Conservation (phyloP, 2,113 vertebrate genomes). For the Peromyscus maniculatus region DNA sequence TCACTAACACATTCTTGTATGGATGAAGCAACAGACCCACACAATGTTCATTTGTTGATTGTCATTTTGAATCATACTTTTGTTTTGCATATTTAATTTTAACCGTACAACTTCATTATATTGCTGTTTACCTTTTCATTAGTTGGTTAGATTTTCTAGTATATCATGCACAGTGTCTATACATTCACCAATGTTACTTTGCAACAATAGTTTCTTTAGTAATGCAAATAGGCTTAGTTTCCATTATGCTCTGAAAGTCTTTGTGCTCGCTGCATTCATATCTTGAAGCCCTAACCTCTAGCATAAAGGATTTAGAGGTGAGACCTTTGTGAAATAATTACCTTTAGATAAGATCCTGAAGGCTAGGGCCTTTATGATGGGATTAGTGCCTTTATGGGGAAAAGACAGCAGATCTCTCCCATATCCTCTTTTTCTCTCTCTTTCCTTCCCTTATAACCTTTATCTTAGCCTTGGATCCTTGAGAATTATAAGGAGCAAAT, state of each 20-base stretch:
- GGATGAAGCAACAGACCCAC: neutral
- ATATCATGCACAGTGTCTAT: neutral
- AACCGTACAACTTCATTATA: neutral
- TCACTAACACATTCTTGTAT: neutral
- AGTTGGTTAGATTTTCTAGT: neutral
- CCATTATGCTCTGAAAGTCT: neutral
- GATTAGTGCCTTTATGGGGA: neutral
- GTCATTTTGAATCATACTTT: neutral
- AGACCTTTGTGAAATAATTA: neutral
- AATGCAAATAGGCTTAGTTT: neutral
- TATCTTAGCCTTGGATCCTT: neutral
- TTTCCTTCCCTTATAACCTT: neutral
- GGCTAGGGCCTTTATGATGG: neutral
- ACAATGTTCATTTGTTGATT: neutral
- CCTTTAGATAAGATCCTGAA: neutral
- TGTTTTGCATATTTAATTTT: neutral
- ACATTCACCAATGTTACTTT: neutral
- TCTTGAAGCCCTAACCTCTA: neutral
- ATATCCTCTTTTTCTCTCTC: neutral
- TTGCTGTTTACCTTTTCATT: neutral
- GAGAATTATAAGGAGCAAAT: neutral
- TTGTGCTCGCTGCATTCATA: neutral
- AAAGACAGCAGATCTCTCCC: neutral
- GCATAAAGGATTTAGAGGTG: neutral
- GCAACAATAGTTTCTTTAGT: neutral